Percentiles rank a stretch among this genome's conserved stretches.
Evolutionary conservation across 1,140 invertebrate genomes (phyloP).

Genomic region (Drosophila albomicans): DNA sequence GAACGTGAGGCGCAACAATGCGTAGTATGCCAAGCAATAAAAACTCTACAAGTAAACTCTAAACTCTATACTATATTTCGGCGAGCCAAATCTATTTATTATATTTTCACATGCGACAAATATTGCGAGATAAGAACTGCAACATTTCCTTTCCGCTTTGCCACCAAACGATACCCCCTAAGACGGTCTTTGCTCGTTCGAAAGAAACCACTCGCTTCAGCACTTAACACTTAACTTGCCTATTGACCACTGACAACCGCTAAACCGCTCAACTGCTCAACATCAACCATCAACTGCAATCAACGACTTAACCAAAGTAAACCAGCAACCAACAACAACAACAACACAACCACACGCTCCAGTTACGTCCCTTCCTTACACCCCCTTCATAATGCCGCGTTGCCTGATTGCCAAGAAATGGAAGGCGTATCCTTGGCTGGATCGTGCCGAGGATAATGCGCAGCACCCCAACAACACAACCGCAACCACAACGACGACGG

Average conservation of each 20-base stretch:
- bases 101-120: conserved; percentile 66
- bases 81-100: conserved; percentile 71
- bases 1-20: conserved; percentile 36
- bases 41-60: conserved; percentile 65
- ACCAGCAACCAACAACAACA: not conserved
- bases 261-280: conserved; percentile 34
- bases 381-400: conserved; percentile 88
- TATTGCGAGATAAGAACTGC: conserved; percentile 68
- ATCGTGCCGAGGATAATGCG: conserved; percentile 87
- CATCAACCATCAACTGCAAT: conserved; percentile 17
- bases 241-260: conserved; percentile 44
- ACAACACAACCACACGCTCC: conserved; percentile 10
- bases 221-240: conserved; percentile 70
- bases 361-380: not conserved
- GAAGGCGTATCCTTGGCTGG: conserved; percentile 93
- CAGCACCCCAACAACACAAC: conserved; percentile 29
- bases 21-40: conserved; percentile 53
- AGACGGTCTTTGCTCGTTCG: conserved; percentile 78
- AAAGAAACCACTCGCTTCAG: conserved; percentile 74
- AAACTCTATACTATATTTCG: conserved; percentile 61
- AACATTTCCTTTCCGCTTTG: conserved; percentile 82
- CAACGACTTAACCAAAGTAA: not conserved
- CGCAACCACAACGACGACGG: conserved; percentile 54
- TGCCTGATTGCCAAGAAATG: conserved; percentile 96
- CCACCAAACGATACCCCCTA: conserved; percentile 66